Percentiles rank a stretch among this genome's conserved stretches.
phyloP scores from a whole-genome alignment of 2,797 vertebrate species.

The Acanthiza pusilla region DNA sequence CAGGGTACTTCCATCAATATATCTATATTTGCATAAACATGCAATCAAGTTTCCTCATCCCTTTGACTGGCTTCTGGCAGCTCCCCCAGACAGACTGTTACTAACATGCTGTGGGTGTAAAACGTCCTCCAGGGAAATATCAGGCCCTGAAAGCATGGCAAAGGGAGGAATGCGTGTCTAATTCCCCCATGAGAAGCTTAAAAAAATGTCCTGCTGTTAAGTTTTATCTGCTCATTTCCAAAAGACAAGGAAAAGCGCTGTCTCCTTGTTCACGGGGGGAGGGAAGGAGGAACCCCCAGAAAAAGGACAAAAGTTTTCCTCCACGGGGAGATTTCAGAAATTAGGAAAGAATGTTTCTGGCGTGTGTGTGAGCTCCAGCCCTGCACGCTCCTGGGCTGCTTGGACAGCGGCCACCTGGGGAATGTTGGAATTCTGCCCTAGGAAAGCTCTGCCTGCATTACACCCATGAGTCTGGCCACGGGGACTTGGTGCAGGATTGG shows the following conservation, averaged over 20 bases:
- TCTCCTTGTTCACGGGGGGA: neutral
- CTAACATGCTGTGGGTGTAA: constrained; percentile 66
- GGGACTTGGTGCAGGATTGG: neutral
- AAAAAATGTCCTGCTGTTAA: constrained; percentile 54
- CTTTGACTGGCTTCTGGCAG: constrained; percentile 67
- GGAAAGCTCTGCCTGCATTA: neutral
- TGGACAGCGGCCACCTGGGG: neutral
- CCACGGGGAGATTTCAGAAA: neutral
- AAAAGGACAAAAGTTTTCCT: constrained; percentile 32
- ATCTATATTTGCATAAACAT: constrained; percentile 65
- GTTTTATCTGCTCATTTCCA: constrained; percentile 41
- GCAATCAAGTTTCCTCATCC: constrained; percentile 61
- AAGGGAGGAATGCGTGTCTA: constrained; percentile 53
- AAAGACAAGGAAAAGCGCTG: neutral
- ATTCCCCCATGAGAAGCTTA: constrained; percentile 56
- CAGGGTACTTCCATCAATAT: constrained; percentile 22
- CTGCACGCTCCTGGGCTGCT: accelerated
- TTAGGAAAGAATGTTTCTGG: neutral
- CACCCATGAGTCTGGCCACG: neutral
- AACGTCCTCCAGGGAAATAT: constrained; percentile 67
- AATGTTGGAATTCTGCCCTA: neutral
- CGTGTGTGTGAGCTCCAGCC: neutral
- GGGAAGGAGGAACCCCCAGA: neutral
- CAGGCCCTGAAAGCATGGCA: constrained; percentile 48
- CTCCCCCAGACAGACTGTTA: constrained; percentile 67